Base-by-base conservation (phyloP, 2,113 vertebrate genomes). In the Neolamprologus modestus region DNA sequence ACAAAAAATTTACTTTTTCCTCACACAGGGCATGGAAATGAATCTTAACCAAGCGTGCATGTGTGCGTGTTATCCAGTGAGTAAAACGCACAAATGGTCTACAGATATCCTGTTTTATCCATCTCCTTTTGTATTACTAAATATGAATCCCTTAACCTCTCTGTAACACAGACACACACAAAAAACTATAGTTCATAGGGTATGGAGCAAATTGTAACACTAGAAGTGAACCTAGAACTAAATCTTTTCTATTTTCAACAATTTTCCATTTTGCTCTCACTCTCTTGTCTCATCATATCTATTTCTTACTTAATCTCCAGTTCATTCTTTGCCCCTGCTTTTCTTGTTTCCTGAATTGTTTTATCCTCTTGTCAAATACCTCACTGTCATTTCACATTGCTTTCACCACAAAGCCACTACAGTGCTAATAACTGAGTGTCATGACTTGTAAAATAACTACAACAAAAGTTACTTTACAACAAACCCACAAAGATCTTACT, bases 11-110 rank as follows among this genome's bases (percentile, higher is more conserved):
- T 66, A 76, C 92, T 91, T 94, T 91, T 85, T 35, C 76, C 80
- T 45, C 82, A 84, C 28, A 87, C n/a, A 86, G 88, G 87, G 50
- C 83, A 85, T 63, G 31, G 24, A 83, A 89, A 92, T 93, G 85
- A 95, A 90, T 94, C 93, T 88, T 59, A 86, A 85, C 53, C 54
- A 71, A 33, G 12, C 3, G 4, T 61, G 71, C 66, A 33, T 45
- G 17, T 66, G 73, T 84, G 52, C 28, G 11, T 55, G 80, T 33
- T 47, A 42, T 26, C 35, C 31, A 42, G 54, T 59, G 57, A 87
- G 54, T 87, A 85, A 71, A 33, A 87, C 52, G 28, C 79, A 59
- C 59, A 86, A 71, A 85, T 50, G 66, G 55, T 84, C 61, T 84
- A 87, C 50, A 81, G 59, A 93, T 86, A 57, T 85, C 50, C 61